Percentiles rank a stretch among this genome's conserved stretches.
These are phyloP conservation scores for Sciurus niger DNA, from an alignment of 2,113 vertebrate genomes.

Conservation along the genomic window DNA sequence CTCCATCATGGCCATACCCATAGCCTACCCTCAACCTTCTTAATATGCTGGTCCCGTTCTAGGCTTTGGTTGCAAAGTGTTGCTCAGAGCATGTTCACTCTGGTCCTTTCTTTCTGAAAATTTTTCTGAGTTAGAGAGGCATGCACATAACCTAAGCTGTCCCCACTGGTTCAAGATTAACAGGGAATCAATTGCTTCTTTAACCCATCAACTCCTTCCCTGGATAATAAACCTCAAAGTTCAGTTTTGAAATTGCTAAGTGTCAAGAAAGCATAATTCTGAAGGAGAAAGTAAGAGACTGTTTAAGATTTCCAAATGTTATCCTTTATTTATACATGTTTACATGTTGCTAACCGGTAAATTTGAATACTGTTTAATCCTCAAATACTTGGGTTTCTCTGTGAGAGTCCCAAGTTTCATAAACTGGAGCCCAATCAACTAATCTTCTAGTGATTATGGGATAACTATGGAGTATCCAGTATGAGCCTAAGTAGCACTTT, in stretches of 20 bases:
- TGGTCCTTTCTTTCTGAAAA: background rate
- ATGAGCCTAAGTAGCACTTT: background rate
- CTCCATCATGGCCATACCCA: background rate
- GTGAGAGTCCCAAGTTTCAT: background rate
- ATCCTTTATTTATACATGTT: background rate
- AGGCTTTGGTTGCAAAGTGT: background rate
- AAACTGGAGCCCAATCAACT: background rate
- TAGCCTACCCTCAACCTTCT: background rate
- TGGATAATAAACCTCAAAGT: background rate
- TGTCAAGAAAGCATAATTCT: background rate
- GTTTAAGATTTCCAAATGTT: background rate
- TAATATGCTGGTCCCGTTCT: background rate
- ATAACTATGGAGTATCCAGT: background rate
- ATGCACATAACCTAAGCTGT: background rate
- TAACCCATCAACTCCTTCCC: background rate
- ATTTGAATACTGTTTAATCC: background rate
- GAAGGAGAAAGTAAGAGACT: background rate
- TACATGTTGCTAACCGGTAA: background rate
- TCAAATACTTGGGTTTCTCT: background rate
- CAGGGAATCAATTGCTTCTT: background rate
- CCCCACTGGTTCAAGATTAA: background rate
- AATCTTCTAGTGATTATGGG: background rate
- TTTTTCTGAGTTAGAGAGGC: background rate
- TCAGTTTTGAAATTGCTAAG: background rate
- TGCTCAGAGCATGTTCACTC: background rate